Base-by-base conservation (phyloP, 2,797 vertebrate species). In the Etheostoma perlongum region DNA sequence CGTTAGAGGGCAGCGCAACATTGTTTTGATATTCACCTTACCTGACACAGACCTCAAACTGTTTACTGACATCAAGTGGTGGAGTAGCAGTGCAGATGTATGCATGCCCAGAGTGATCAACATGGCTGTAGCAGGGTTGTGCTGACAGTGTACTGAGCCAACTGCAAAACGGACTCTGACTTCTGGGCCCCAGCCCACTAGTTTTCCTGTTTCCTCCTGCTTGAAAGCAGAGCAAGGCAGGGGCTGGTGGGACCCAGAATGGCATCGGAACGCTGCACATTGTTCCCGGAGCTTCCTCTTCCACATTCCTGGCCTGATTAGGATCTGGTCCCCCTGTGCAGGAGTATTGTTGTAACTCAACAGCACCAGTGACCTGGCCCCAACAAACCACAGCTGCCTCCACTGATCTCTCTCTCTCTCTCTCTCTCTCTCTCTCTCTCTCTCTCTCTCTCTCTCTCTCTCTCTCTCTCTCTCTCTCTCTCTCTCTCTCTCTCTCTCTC, bases 231-330 rank as follows among this genome's bases (percentile, higher is more conserved):
- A 88, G 70, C 78, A 75, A 87, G 74, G 69, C 84, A 81, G 84
- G 85, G 79, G 74, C 82, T 76, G 88, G 90, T 67, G 86, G 91
- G 79, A 90, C 89, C 80, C 85, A 85, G 88, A 85, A 83, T 63
- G 69, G 75, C 81, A 88, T 77, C 81, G 88, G 89, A 94, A 92
- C 88, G 84, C 81, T 91, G 80, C 75, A 86, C 92, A 95, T 95
- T 95, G 95, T 96, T 95, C 88, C 75, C 77, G 54, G 79, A 80
- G 90, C 91, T 96, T 96, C 95, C 95, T 95, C 90, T 93, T 92
- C 89, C 92, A 95, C 94, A 96, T 96, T 96, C 95, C 92, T 95
- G 84, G 81, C 44, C 90, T 92, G 94, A 96, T 94, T 94, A 91
- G 87, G 93, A 94, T 95, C 92, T 84, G 89, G 91, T 88, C 89